A percentile compares a stretch with the other conserved stretches of the same genome.
phyloP scores from a whole-genome alignment of 2,113 vertebrate species.

The Apodemus speciosus region DNA sequence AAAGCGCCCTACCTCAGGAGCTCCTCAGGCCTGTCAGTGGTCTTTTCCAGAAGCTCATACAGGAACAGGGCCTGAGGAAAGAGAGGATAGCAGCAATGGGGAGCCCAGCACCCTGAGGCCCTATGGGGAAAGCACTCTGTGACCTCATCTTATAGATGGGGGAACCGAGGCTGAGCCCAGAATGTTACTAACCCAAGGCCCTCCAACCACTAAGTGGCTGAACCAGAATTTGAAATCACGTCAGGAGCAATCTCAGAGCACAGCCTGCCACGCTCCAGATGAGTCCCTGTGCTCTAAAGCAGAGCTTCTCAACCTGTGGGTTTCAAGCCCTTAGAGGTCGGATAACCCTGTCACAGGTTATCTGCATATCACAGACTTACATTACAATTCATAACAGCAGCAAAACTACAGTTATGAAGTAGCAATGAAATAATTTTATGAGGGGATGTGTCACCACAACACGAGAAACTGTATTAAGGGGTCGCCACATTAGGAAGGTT shows the following conservation, averaged over 20 bases:
- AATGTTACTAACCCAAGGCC: neutral
- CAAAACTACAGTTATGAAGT: neutral
- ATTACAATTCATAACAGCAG: neutral
- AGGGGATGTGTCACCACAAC: neutral
- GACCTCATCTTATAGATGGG: neutral
- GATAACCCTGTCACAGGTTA: neutral
- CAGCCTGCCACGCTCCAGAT: accelerated
- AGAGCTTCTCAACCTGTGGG: neutral
- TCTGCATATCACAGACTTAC: neutral
- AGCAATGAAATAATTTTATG: neutral
- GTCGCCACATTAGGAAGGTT: no score
- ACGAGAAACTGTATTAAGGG: neutral
- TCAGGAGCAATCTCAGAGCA: neutral
- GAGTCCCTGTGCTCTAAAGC: accelerated
- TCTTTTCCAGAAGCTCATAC: conserved; percentile 83
- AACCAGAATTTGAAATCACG: neutral
- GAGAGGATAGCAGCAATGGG: neutral
- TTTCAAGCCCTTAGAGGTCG: neutral
- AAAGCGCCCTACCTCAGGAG: conserved; percentile 84
- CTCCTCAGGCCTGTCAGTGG: conserved; percentile 59
- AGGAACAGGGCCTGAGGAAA: conserved; percentile 87
- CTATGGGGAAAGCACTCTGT: accelerated
- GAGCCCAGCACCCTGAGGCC: accelerated
- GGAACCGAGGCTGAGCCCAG: neutral
- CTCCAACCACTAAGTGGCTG: neutral